Evolutionary conservation across 2,888 invertebrate genomes (phyloP).

Genomic region (Tetheella fluctuosa): DNA sequence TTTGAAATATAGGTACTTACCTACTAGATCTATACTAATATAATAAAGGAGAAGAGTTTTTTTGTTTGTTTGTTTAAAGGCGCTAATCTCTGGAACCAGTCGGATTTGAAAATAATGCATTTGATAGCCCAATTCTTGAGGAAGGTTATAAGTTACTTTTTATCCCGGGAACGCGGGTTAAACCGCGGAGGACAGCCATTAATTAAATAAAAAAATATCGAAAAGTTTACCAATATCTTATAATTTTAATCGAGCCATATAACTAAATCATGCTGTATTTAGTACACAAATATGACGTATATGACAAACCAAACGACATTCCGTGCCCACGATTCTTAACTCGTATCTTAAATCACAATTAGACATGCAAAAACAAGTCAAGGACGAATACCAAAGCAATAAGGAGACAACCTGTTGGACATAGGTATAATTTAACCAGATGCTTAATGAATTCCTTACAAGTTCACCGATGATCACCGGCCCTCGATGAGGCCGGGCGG

Average conservation of each 20-base stretch:
- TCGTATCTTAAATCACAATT: slow-evolving; percentile 3
- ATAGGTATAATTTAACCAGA: slow-evolving; percentile 11
- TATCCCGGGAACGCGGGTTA: too few species aligned
- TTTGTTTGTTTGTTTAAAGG: too few species aligned
- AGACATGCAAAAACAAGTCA: slow-evolving; percentile 1
- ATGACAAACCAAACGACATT: neutral
- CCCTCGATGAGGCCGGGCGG: neutral
- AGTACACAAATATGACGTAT: neutral
- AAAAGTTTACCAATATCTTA: too few species aligned
- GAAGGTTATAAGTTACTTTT: too few species aligned
- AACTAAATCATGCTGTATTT: neutral
- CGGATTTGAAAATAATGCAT: too few species aligned
- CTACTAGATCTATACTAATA: too few species aligned
- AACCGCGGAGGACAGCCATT: too few species aligned
- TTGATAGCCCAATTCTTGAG: too few species aligned
- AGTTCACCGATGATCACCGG: slow-evolving; percentile 23
- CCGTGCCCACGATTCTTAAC: neutral
- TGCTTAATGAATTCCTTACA: slow-evolving; percentile 21
- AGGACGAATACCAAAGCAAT: neutral
- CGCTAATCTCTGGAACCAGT: too few species aligned
- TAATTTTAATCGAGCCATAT: neutral
- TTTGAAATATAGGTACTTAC: too few species aligned
- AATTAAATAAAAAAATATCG: too few species aligned
- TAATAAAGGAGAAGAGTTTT: too few species aligned
- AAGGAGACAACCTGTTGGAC: neutral